A percentile compares a stretch with the other conserved stretches of the same genome.
These are phyloP conservation scores for Ptychochromis oligacanthus DNA, from an alignment of 2,113 vertebrate species.

Conservation along the genomic window DNA sequence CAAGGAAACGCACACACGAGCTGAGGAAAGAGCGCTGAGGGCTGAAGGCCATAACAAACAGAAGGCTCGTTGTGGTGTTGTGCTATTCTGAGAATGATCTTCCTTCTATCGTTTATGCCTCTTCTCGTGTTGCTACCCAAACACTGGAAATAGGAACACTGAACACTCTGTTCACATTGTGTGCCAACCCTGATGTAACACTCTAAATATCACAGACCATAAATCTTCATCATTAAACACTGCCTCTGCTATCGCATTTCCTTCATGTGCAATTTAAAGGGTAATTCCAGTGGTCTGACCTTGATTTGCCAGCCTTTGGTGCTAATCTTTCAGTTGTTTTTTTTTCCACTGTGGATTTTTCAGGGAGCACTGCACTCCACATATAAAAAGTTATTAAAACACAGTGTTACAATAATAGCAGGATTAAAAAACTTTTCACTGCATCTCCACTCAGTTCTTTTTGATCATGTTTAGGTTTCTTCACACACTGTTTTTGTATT, in stretches of 20 bases:
- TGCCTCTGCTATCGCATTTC: slow-evolving; percentile 2
- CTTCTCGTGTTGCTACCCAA: slow-evolving; percentile 24
- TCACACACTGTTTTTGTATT: not conserved
- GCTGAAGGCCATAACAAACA: slow-evolving; percentile 53
- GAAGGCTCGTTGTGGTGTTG: slow-evolving; percentile 39
- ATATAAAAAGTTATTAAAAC: not conserved
- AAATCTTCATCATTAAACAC: not conserved
- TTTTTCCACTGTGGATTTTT: not conserved
- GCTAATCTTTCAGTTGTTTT: not conserved
- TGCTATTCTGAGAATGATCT: slow-evolving; percentile 63
- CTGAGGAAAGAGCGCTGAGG: slow-evolving; percentile 11
- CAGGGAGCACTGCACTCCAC: not conserved
- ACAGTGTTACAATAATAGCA: not conserved
- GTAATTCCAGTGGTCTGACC: not conserved
- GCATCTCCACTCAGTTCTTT: too few species aligned
- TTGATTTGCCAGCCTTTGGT: not conserved
- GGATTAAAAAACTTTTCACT: too few species aligned
- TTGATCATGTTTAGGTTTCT: not conserved
- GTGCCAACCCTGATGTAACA: not conserved
- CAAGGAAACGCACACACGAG: slow-evolving; percentile 18
- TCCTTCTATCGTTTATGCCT: slow-evolving; percentile 24
- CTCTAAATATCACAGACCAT: not conserved
- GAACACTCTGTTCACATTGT: slow-evolving; percentile 5
- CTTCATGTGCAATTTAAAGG: not conserved
- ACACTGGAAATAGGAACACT: slow-evolving; percentile 21